Evolutionary conservation across 2,113 vertebrate genomes (phyloP).

Genomic region (Cyanoliseus patagonus): DNA sequence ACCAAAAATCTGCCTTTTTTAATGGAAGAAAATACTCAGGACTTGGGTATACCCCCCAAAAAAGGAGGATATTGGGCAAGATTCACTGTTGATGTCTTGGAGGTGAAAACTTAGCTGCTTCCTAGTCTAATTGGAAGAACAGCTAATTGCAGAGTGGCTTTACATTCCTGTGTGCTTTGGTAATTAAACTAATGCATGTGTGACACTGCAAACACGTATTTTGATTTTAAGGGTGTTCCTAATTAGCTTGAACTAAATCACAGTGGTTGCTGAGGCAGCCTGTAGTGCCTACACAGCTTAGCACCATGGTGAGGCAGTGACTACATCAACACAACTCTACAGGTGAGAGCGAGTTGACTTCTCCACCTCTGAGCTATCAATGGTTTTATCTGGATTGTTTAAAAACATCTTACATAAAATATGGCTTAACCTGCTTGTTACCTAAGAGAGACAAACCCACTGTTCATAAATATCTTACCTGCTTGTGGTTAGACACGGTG

Average conservation of each 20-base stretch:
- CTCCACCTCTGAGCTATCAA: neutral
- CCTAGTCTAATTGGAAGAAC: neutral
- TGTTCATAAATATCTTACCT: neutral
- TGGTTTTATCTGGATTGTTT: neutral
- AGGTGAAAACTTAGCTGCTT: neutral
- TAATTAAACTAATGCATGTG: neutral
- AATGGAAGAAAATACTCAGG: neutral
- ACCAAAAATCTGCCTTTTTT: neutral
- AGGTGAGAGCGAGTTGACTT: neutral
- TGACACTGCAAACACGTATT: neutral
- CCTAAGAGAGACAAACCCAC: neutral
- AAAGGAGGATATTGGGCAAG: neutral
- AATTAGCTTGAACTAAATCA: neutral
- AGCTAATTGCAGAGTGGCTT: neutral
- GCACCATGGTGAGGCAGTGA: neutral
- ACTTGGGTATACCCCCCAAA: neutral
- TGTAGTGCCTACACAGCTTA: neutral
- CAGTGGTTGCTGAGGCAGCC: neutral
- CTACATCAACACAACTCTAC: accelerated
- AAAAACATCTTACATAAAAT: neutral
- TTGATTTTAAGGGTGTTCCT: neutral
- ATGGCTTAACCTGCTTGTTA: neutral
- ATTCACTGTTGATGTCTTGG: neutral
- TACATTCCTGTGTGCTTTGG: neutral
- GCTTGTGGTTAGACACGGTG: neutral